phyloP scores from a whole-genome alignment of 2,888 invertebrate species.

The Papilio gigon region DNA sequence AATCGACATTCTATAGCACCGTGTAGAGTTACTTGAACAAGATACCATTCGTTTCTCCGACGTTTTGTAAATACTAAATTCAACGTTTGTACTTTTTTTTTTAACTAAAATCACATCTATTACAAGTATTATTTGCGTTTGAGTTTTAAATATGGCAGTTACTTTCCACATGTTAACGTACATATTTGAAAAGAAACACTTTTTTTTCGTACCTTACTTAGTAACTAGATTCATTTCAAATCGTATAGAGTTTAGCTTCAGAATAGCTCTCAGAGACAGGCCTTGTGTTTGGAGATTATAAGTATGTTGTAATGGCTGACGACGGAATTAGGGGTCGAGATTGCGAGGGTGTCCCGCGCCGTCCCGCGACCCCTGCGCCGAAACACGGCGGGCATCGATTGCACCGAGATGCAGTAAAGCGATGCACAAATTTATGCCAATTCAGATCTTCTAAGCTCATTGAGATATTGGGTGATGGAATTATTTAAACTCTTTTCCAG shows the following conservation, averaged over 20 bases:
- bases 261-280: background rate
- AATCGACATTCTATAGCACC: slow-evolving; percentile 17
- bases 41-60: slow-evolving; percentile 24
- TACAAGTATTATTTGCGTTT: background rate
- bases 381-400: slow-evolving; percentile 49
- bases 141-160: background rate
- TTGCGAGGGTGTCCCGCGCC: slow-evolving; percentile 51
- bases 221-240: background rate
- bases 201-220: no score
- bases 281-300: slow-evolving; percentile 22
- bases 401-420: slow-evolving; percentile 43
- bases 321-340: slow-evolving; percentile 37
- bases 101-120: background rate
- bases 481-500: background rate
- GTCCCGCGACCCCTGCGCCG: slow-evolving; percentile 51
- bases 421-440: slow-evolving; percentile 48
- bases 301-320: slow-evolving; percentile 22
- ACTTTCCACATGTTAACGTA: background rate
- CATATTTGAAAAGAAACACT: no score
- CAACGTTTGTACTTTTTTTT: slow-evolving; percentile 9
- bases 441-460: no score
- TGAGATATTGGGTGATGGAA: background rate
- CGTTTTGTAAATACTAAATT: slow-evolving; percentile 15
- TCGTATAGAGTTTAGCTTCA: background rate
- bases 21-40: slow-evolving; percentile 34